A percentile compares a stretch with the other conserved stretches of the same genome.
Evolutionary conservation across 2,797 vertebrate genomes (phyloP).

Genomic region (Sebastolobus altivelis): DNA sequence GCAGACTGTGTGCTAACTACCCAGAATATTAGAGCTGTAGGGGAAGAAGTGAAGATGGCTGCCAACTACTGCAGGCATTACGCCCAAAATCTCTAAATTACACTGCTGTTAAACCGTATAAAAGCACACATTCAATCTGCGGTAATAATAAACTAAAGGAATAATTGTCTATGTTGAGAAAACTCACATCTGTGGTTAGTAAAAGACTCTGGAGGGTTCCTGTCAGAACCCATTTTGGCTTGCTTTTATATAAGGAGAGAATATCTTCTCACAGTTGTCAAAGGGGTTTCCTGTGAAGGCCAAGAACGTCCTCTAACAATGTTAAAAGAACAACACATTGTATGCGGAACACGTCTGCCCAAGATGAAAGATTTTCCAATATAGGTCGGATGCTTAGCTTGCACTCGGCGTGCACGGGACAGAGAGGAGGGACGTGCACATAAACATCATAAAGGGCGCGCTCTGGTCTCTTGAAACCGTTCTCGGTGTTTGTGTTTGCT

Average conservation of each 20-base stretch:
- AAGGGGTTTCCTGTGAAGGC: conserved; percentile 71
- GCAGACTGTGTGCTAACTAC: conserved; percentile 35
- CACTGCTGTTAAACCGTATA: conserved; percentile 37
- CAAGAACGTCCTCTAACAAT: conserved; percentile 76
- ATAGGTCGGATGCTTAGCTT: conserved; percentile 74
- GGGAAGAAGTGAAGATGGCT: conserved; percentile 24
- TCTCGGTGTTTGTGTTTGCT: conserved; percentile 38
- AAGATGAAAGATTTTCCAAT: conserved; percentile 77
- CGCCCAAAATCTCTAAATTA: conserved; percentile 40
- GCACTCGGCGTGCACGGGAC: conserved; percentile 55
- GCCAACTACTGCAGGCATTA: conserved; percentile 43
- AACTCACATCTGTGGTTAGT: conserved; percentile 50
- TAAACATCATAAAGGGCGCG: conserved; percentile 53
- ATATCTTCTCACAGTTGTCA: conserved; percentile 77
- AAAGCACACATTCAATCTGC: conserved; percentile 25
- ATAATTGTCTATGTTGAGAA: conserved; percentile 59
- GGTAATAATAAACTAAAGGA: conserved; percentile 55
- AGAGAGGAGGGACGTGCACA: conserved; percentile 28
- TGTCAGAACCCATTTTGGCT: conserved; percentile 66
- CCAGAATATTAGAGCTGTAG: conserved; percentile 30
- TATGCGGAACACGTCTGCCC: conserved; percentile 72
- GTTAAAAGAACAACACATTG: conserved; percentile 61
- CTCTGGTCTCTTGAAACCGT: conserved; percentile 52
- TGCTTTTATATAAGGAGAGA: conserved; percentile 64
- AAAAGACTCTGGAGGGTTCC: conserved; percentile 54